Evolutionary conservation across 2,113 vertebrate genomes (phyloP).

Genomic region (Salvelinus sp.): DNA sequence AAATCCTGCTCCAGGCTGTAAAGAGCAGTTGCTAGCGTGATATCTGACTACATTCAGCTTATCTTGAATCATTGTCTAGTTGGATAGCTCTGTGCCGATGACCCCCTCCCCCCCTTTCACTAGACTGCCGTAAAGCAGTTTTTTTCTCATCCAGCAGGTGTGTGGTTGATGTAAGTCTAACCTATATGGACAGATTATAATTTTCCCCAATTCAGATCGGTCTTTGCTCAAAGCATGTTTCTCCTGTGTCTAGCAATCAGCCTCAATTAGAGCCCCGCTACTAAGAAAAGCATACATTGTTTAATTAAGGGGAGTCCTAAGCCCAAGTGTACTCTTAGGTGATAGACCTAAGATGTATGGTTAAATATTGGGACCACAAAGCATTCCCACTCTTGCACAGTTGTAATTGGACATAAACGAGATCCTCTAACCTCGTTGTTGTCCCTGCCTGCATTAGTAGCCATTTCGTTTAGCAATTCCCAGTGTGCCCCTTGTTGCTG

Average conservation of each 20-base stretch:
- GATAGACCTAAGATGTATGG: background rate
- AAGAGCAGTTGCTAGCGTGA: conserved; percentile 1
- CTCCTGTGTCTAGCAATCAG: background rate
- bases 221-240: background rate
- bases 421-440: background rate
- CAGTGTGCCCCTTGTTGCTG: background rate
- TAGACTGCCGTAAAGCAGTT: background rate
- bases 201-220: background rate
- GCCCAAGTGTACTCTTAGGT: background rate
- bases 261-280: background rate
- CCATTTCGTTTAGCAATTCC: background rate
- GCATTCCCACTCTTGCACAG: background rate
- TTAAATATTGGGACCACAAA: background rate
- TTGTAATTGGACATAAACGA: background rate
- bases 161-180: background rate
- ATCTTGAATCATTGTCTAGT: background rate
- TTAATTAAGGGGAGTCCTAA: background rate
- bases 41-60: too few species aligned
- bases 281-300: background rate
- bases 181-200: background rate
- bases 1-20: background rate
- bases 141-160: background rate
- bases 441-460: background rate
- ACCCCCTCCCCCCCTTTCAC: background rate
- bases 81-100: background rate